phyloP scores from a whole-genome alignment of 2,797 vertebrate genomes.

The Hafferia zeledoni region DNA sequence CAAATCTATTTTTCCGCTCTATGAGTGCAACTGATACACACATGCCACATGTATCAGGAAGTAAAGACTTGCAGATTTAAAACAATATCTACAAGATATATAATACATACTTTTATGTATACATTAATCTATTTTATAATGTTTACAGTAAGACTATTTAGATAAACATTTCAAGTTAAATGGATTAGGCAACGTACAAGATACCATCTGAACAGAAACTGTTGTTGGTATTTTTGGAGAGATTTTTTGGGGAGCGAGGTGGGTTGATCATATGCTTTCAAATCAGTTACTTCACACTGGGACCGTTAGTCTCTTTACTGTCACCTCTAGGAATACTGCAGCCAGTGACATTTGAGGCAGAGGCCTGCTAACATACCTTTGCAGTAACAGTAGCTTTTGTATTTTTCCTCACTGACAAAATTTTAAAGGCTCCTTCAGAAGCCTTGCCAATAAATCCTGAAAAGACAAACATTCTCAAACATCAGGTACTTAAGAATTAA shows the following conservation, averaged over 20 bases:
- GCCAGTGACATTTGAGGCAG: neutral
- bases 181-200: slow-evolving; percentile 28
- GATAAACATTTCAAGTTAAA: slow-evolving; percentile 44
- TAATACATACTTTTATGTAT: neutral
- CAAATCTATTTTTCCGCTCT: slow-evolving; percentile 5
- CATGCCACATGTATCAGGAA: neutral
- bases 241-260: rapidly evolving
- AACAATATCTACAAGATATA: slow-evolving; percentile 35
- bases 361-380: neutral
- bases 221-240: neutral
- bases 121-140: neutral
- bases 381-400: neutral
- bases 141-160: slow-evolving; percentile 48
- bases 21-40: slow-evolving; percentile 36
- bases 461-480: neutral
- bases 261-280: neutral
- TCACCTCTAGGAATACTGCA: neutral
- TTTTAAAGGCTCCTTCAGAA: neutral
- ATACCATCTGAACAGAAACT: neutral
- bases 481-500: neutral
- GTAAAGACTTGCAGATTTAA: neutral
- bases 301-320: neutral
- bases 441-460: neutral
- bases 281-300: neutral
- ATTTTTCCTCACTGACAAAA: neutral